Evolutionary conservation across 2,797 vertebrate species (phyloP), one percentile per base, ranked within the genome.

Genomic region (Pseudochirops cupreus): DNA sequence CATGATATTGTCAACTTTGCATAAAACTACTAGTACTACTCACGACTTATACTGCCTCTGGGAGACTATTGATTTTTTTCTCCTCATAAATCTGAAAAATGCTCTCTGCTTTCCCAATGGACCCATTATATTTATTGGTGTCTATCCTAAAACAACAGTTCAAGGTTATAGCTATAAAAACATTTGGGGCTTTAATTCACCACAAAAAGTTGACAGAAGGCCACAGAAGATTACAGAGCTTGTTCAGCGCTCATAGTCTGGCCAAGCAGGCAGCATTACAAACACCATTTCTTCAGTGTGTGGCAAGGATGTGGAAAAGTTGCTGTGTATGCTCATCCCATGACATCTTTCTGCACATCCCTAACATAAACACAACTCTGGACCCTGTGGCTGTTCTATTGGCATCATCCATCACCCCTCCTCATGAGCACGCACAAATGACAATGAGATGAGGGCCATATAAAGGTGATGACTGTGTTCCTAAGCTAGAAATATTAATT

Each of bases 91-190:
- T 99, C 98, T 99, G 98, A 98, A 99, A 87, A 98, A 98, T 95
- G 95, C 95, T 98, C 97, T 98, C 97, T 98, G 97, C 97, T 98
- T 98, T 99, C 99, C 99, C 98, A 98, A 92, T 97, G 99, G 99
- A 98, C 98, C 98, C 98, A 99, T 99, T 99, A 99, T 99, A 98
- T 99, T 99, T 99, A 99, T 99, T 99, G 98, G 98, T 98, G 96
- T 99, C 99, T 98, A 98, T 98, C 98, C 98, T 99, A 98, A 99
- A 99, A 99, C 98, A 98, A 98, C 98, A 98, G 98, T 98, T 99
- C 98, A 99, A 99, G 98, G 98, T 99, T 99, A 99, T 98, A 99
- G 98, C 98, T 98, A 98, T 99, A 98, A 99, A 99, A 99, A 98
- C 95, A 98, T 97, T 97, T 21, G 4, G 93, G 93, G 93, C 31